Percentiles rank a stretch among this genome's conserved stretches.
Conservation (phyloP, 2,888 invertebrate genomes). For the Platycnemis pennipes region DNA sequence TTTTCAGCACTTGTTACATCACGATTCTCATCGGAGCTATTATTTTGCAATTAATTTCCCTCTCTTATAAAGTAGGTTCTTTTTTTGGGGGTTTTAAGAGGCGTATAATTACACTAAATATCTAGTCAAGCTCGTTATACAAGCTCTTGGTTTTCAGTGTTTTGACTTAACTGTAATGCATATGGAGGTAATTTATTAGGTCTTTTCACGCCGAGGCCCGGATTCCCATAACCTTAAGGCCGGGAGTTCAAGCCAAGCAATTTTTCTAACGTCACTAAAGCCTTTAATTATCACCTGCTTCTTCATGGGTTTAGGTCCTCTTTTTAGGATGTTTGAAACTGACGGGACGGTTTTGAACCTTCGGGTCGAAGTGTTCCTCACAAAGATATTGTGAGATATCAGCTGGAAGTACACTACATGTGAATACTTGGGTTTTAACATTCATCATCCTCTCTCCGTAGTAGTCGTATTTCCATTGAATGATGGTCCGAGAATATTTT, state of each 20-base stretch:
- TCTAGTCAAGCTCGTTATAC: not conserved
- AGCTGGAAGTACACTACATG: no score
- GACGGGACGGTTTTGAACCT: not conserved
- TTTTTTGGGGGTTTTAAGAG: not conserved
- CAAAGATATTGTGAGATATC: no score
- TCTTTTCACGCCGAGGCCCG: not conserved
- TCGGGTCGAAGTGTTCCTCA: no score
- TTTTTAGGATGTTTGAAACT: not conserved
- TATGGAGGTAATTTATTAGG: not conserved
- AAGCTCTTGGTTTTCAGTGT: not conserved
- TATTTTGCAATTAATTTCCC: not conserved
- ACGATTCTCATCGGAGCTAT: not conserved
- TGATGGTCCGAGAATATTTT: no score
- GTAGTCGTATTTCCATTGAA: no score
- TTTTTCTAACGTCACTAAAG: not conserved
- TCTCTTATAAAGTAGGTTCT: not conserved
- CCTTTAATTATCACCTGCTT: not conserved
- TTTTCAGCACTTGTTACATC: not conserved
- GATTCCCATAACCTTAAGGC: not conserved
- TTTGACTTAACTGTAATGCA: not conserved
- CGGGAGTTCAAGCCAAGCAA: constrained; percentile 22
- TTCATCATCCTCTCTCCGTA: no score
- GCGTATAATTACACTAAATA: not conserved
- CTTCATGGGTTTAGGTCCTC: not conserved
- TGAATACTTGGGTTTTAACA: no score